Evolutionary conservation across 2,113 vertebrate species (phyloP).

Genomic region (Dipodomys merriami): DNA sequence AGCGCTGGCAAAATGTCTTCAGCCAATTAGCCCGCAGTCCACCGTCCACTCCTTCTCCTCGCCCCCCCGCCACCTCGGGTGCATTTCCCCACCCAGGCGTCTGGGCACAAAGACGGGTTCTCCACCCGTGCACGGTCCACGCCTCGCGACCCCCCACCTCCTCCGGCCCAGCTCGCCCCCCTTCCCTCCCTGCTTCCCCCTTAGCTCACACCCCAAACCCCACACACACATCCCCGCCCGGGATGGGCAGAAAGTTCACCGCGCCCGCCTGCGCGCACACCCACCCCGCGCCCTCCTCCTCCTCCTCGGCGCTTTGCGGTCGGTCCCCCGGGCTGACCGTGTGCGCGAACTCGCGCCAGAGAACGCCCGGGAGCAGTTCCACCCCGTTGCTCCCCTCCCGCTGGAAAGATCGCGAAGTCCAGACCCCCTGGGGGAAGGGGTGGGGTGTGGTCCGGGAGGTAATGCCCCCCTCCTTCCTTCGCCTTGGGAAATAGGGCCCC

Average conservation of each 20-base stretch:
- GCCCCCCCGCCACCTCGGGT: not conserved
- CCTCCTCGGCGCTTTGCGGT: too few species aligned
- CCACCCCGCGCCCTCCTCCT: not conserved
- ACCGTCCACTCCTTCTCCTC: not conserved
- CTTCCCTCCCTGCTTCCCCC: not conserved
- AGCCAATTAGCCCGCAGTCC: slow-evolving; percentile 74
- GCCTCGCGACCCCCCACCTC: not conserved
- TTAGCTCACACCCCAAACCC: not conserved
- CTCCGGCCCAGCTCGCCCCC: not conserved
- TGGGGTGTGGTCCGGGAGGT: too few species aligned
- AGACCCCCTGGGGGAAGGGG: too few species aligned
- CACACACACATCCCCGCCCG: not conserved
- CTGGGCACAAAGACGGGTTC: too few species aligned
- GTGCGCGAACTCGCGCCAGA: slow-evolving; percentile 16
- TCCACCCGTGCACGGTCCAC: not conserved
- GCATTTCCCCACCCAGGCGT: not conserved
- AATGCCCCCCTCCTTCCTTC: too few species aligned
- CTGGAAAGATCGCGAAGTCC: too few species aligned
- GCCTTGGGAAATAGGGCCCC: too few species aligned
- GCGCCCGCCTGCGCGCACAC: not conserved
- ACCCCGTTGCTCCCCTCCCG: too few species aligned
- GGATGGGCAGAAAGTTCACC: slow-evolving; percentile 63
- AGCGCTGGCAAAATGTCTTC: slow-evolving; percentile 76
- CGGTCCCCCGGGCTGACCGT: not conserved
- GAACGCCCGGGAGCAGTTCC: too few species aligned